Conservation (phyloP, 1,140 invertebrate genomes). For the Anthonomus grandis region DNA sequence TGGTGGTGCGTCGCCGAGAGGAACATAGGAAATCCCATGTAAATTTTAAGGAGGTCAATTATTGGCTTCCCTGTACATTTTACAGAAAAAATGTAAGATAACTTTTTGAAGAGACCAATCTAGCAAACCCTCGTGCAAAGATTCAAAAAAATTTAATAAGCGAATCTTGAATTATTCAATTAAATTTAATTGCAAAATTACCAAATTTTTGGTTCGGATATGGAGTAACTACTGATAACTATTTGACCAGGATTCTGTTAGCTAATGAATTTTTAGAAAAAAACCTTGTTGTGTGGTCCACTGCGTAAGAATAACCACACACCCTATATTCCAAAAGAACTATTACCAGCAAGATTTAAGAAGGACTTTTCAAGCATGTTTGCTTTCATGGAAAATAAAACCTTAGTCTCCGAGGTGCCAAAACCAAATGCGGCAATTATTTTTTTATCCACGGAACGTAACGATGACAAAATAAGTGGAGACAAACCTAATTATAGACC, state of each 20-base stretch:
- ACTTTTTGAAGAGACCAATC: constrained; percentile 14
- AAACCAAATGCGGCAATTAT: constrained; percentile 25
- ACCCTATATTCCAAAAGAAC: constrained; percentile 1
- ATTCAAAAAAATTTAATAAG: too few species aligned
- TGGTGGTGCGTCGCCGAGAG: constrained; percentile 19
- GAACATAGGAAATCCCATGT: too few species aligned
- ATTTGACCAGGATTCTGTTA: constrained; percentile 25
- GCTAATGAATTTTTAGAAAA: constrained; percentile 8
- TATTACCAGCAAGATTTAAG: neutral
- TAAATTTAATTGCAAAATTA: too few species aligned
- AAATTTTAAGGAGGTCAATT: too few species aligned
- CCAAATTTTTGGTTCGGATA: constrained; percentile 15
- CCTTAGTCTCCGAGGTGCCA: constrained; percentile 19
- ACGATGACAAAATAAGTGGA: constrained; percentile 22
- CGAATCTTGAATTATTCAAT: too few species aligned
- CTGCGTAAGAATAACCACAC: neutral
- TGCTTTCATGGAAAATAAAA: constrained; percentile 22
- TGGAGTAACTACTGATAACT: constrained; percentile 31
- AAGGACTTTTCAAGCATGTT: constrained; percentile 18
- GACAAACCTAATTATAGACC: constrained; percentile 26
- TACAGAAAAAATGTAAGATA: constrained; percentile 25
- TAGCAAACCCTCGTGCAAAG: constrained; percentile 17
- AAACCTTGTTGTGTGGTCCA: neutral
- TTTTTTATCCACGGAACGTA: constrained; percentile 25
- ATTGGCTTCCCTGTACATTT: too few species aligned